Percentiles rank a stretch among this genome's conserved stretches.
These are phyloP conservation scores for Artibeus lituratus DNA, from an alignment of 2,797 vertebrate species.

Conservation along the genomic window DNA sequence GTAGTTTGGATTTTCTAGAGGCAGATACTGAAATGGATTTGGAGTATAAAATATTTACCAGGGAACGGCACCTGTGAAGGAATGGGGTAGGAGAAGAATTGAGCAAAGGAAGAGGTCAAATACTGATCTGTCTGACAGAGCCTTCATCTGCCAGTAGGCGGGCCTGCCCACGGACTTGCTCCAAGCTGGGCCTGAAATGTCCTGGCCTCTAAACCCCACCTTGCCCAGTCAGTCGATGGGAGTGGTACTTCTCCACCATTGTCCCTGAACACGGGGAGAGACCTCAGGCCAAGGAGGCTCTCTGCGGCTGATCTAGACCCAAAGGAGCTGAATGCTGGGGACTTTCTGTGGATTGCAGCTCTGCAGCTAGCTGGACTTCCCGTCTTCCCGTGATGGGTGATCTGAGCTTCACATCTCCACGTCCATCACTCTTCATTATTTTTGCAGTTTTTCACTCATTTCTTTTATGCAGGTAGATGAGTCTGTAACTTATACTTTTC, in stretches of 20 bases:
- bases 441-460: neutral
- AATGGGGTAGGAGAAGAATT: neutral
- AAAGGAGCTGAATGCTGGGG: neutral
- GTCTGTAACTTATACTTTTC: neutral
- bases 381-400: accelerated
- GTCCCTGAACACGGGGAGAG: neutral
- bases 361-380: no score
- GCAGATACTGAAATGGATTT: neutral
- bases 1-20: neutral
- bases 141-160: neutral
- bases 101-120: neutral
- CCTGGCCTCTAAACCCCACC: neutral
- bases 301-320: neutral
- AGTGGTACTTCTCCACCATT: accelerated
- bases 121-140: neutral
- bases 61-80: neutral
- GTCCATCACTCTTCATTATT: neutral
- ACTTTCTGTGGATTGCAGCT: accelerated
- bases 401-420: neutral
- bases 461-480: neutral
- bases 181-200: neutral
- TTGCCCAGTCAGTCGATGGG: neutral
- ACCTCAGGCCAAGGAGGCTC: neutral
- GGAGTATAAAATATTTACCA: constrained; percentile 2
- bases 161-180: accelerated